Evolutionary conservation across 2,888 invertebrate species (phyloP), one percentile per base, ranked within the genome.

Genomic region (Zygothrica quintamaculata): DNA sequence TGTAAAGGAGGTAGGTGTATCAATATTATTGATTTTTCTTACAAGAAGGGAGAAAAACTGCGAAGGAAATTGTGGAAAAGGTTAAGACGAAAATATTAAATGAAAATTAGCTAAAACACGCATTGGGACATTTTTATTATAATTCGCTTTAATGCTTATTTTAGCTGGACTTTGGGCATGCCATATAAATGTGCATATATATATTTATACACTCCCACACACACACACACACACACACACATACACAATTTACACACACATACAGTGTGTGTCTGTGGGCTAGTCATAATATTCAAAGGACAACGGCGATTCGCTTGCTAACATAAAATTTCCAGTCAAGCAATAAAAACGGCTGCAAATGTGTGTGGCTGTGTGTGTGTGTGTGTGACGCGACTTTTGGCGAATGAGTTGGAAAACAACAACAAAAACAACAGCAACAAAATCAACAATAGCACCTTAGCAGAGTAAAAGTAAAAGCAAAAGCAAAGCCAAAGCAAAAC

Each of bases 1-100:
- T 37, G 11, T n/a, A 33, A 9, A n/a, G 1, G 2, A 58, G 67
- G 73, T 81, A 82, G 87, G 78, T 85, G 84, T n/a, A n/a, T n/a
- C 84, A 84, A 74, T 78, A 65, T 66, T 84, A 84, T 84, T 84
- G 84, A 84, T 84, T 84, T 85, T 84, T 77, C 82, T 74, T 72
- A 66, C 70, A 66, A 65, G 78, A 73, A 73, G 50, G 37, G 51
- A 42, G 55, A 61, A 72, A 53, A 42, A 31, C n/a, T n/a, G 11
- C 22, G 34, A 51, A 40, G 22, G 18, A 29, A 51, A 48, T 65
- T 65, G 65, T 47, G 56, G 50, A 67, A 71, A 42, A 31, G 44
- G 56, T 55, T 37, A 44, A 66, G 44, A 48, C 36, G 61, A 47
- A 75, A 66, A 70, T 61, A 65, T 62, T 58, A 65, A 77, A 67